Evolutionary conservation across 2,888 invertebrate genomes (phyloP), one percentile per base, ranked within the genome.

Genomic region (Leptopilina syphax): DNA sequence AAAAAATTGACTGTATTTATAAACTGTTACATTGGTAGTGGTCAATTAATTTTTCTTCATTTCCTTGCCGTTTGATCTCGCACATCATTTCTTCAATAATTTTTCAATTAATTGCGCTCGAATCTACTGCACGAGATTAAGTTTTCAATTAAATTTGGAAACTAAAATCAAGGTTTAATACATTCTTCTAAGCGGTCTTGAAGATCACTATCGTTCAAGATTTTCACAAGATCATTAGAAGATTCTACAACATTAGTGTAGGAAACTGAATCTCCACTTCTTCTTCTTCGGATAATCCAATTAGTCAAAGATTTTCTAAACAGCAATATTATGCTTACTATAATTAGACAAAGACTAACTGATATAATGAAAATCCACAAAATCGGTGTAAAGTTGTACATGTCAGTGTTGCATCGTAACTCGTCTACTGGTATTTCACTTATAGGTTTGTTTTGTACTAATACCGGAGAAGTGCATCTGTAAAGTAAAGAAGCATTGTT

Each of bases 381-480:
- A 8, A 85, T 78, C 5, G 88, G 87, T 77, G 86, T 87, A 54
- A 87, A 82, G 5, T 85, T 57, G 63, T 83, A 82, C 13, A 81
- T 77, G 0, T 83, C 80, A 77, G 86, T 85, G 3, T 88, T 85
- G 83, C 94, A 94, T 0, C 86, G 85, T 83, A 94, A 92, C 85
- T 93, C 93, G 67, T 92, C 90, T 0, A 87, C 86, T 0, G 93
- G 89, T 27, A 94, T 86, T 10, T 93, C 92, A 85, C 92, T 92
- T 44, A 94, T 89, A 3, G 92, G 88, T 63, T 92, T 93, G 89
- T 93, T 92, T 86, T 86, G 91, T 0, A 93, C 87, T 0, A 89
- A 82, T 1, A 88, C 85, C 9, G 94, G 94, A 0, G 91, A 89
- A 65, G 88, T 91, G 84, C 94, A 94, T 85, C 94, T 94, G 93